A percentile compares a stretch with the other conserved stretches of the same genome.
phyloP scores from a whole-genome alignment of 2,888 invertebrate species.

The Microctonus aethiopoides region DNA sequence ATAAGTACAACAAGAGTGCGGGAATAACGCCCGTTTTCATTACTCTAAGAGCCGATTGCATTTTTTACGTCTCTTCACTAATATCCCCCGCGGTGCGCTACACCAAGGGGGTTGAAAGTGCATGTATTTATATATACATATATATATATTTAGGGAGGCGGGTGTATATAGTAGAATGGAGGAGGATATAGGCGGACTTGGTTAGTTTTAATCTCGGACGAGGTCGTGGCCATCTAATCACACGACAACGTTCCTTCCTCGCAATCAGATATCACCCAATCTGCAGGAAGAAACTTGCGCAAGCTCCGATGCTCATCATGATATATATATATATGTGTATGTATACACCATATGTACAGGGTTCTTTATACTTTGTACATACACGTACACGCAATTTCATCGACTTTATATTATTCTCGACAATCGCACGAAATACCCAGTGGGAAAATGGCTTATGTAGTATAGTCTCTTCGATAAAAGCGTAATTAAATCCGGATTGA shows the following conservation, averaged over 20 bases:
- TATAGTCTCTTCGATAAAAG: constrained; percentile 30
- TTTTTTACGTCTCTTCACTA: constrained; percentile 61
- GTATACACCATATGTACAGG: too few relatives aligned
- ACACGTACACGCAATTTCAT: background rate
- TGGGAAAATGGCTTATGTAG: constrained; percentile 44
- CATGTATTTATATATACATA: background rate
- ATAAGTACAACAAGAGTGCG: constrained; percentile 26
- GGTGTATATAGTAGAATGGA: background rate
- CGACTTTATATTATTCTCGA: background rate
- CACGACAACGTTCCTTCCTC: constrained; percentile 49
- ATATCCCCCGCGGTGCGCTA: constrained; percentile 17
- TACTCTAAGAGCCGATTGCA: constrained; percentile 67
- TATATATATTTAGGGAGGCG: background rate
- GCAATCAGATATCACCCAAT: constrained; percentile 57
- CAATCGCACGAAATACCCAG: constrained; percentile 2
- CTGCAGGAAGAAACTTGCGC: constrained; percentile 36
- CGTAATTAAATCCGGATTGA: constrained; percentile 61
- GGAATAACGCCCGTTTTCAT: constrained; percentile 61
- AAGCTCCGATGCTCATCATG: constrained; percentile 31
- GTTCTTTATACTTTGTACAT: constrained; percentile 11
- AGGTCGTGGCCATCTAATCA: constrained; percentile 63
- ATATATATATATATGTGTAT: background rate
- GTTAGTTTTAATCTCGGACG: constrained; percentile 58
- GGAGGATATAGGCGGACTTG: constrained; percentile 35
- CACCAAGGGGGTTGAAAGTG: background rate